Evolutionary conservation across 2,888 invertebrate genomes (phyloP).

Genomic region (Tanypteryx hageni): DNA sequence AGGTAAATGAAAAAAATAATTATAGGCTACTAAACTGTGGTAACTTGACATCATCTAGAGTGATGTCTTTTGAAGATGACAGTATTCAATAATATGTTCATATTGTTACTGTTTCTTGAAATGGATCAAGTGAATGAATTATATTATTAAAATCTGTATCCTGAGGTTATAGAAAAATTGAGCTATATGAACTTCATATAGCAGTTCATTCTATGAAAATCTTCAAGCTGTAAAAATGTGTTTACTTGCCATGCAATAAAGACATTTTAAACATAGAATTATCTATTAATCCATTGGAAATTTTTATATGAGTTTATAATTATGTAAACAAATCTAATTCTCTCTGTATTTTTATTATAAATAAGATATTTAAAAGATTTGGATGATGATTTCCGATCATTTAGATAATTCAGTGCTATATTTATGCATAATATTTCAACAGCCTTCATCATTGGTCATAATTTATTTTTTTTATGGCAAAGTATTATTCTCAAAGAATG

Average conservation of each 20-base stretch:
- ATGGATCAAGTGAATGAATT: slow-evolving; percentile 49
- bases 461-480: slow-evolving; percentile 11
- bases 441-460: background rate
- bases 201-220: slow-evolving; percentile 57
- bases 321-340: background rate
- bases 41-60: slow-evolving; percentile 55
- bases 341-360: background rate
- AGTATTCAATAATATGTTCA: slow-evolving; percentile 55
- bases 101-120: slow-evolving; percentile 47
- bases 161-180: background rate
- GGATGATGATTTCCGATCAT: background rate
- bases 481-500: background rate
- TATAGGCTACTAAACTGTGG: slow-evolving; percentile 47
- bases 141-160: slow-evolving; percentile 17
- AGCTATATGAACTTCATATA: slow-evolving; percentile 47
- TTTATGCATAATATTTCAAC: background rate
- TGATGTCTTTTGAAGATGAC: slow-evolving; percentile 40
- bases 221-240: slow-evolving; percentile 62
- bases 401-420: background rate
- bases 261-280: slow-evolving; percentile 54
- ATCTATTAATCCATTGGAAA: slow-evolving; percentile 30
- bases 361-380: background rate
- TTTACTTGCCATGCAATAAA: slow-evolving; percentile 62
- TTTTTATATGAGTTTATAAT: slow-evolving; percentile 42
- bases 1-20: slow-evolving; percentile 50